These are phyloP conservation scores for Metacarcinus magister DNA, from an alignment of 2,888 invertebrate genomes.

Conservation along the genomic window DNA sequence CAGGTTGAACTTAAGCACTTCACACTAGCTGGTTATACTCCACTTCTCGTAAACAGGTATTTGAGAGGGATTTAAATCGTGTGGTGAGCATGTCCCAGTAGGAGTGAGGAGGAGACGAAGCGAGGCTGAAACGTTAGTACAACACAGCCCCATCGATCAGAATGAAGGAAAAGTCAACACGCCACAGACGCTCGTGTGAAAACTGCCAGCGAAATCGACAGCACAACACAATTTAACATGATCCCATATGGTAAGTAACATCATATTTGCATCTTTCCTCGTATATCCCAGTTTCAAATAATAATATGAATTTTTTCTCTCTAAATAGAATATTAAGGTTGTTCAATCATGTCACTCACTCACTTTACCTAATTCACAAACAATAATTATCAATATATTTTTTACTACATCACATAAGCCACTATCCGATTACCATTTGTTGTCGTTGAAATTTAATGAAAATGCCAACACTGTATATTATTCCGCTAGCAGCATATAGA, in stretches of 20 bases:
- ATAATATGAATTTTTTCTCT: background rate
- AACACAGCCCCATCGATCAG: background rate
- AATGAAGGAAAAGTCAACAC: constrained; percentile 9
- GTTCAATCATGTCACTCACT: background rate
- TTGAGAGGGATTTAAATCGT: background rate
- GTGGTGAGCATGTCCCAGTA: background rate
- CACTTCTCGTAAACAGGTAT: background rate
- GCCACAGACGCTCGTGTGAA: background rate
- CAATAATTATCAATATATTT: background rate
- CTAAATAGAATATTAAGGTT: background rate
- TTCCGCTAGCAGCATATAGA: background rate
- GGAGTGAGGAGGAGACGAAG: background rate
- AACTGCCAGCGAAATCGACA: background rate
- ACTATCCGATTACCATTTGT: background rate
- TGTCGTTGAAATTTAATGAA: background rate
- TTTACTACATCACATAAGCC: background rate
- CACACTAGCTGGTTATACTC: background rate
- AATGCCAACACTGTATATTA: constrained; percentile 3
- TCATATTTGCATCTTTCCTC: background rate
- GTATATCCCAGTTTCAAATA: background rate
- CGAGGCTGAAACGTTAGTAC: background rate
- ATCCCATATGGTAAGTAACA: background rate
- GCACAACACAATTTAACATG: background rate
- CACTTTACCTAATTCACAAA: background rate
- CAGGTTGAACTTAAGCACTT: background rate